Percentiles rank a stretch among this genome's conserved stretches.
These are phyloP conservation scores for Axea sp. DNA, from an alignment of 2,888 invertebrate species.

Conservation along the genomic window DNA sequence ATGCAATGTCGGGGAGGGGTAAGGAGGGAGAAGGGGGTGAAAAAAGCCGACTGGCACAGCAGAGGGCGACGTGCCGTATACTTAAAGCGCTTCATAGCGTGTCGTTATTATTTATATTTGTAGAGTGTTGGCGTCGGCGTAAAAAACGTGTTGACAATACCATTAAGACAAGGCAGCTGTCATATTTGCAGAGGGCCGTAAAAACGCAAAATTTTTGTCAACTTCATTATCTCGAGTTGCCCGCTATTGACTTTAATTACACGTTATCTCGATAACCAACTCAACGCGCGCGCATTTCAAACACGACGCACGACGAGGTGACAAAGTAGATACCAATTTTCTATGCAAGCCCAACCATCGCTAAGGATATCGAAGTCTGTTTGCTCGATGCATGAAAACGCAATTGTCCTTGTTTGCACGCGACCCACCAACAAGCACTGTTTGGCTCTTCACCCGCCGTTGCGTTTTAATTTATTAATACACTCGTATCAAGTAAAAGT, in stretches of 20 bases:
- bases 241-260: constrained; percentile 39
- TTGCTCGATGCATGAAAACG: background rate
- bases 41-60: constrained; percentile 41
- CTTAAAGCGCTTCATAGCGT: constrained; percentile 37
- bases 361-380: no score
- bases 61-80: constrained; percentile 48
- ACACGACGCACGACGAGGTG: constrained; percentile 1
- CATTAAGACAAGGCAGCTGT: constrained; percentile 65
- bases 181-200: constrained; percentile 63
- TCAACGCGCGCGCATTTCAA: background rate
- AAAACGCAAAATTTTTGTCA: constrained; percentile 65
- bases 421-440: background rate
- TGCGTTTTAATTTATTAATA: no score
- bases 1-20: constrained; percentile 32
- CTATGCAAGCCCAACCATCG: no score
- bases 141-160: constrained; percentile 69
- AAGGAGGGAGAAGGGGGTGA: no score
- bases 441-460: no score
- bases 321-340: background rate
- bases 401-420: background rate
- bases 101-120: constrained; percentile 66
- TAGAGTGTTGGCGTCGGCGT: constrained; percentile 63
- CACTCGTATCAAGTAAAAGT: no score
- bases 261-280: constrained; percentile 20
- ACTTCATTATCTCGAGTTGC: constrained; percentile 45